Evolutionary conservation across 2,888 invertebrate species (phyloP).

Genomic region (Leucozona laternaria): DNA sequence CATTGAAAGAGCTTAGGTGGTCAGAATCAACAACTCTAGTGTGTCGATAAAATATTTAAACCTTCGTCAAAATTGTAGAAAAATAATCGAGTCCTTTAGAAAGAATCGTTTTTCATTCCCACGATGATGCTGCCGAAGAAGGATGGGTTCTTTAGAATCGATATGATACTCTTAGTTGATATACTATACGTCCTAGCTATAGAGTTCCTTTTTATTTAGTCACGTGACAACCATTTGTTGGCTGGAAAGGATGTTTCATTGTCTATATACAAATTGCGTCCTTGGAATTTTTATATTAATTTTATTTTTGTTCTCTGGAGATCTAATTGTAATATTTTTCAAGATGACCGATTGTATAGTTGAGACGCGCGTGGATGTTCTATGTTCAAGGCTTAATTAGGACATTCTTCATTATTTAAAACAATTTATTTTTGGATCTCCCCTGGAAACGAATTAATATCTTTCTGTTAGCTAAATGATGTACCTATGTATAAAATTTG

Average conservation of each 20-base stretch:
- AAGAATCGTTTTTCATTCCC: background rate
- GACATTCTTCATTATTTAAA: slow-evolving; percentile 62
- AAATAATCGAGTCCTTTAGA: slow-evolving; percentile 24
- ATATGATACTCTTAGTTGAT: background rate
- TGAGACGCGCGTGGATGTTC: background rate
- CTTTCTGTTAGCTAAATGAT: background rate
- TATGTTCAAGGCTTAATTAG: slow-evolving; percentile 47
- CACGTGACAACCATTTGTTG: slow-evolving; percentile 21
- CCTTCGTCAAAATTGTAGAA: slow-evolving; percentile 62
- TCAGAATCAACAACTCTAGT: slow-evolving; percentile 44
- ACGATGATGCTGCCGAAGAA: background rate
- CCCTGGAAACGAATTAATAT: slow-evolving; percentile 8
- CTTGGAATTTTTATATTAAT: background rate
- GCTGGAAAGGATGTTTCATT: background rate
- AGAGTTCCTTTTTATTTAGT: slow-evolving; percentile 2
- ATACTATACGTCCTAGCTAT: background rate
- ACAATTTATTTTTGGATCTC: slow-evolving; percentile 43
- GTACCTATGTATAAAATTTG: background rate
- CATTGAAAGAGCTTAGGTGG: slow-evolving; percentile 28
- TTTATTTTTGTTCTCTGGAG: background rate
- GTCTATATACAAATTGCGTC: background rate
- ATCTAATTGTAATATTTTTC: slow-evolving; percentile 25
- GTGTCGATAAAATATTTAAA: slow-evolving; percentile 72
- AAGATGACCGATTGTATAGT: slow-evolving; percentile 13
- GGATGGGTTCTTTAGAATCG: background rate